A percentile compares a stretch with the other conserved stretches of the same genome.
These are phyloP conservation scores for Agonopterix heracliana DNA, from an alignment of 2,888 invertebrate genomes.

Conservation along the genomic window DNA sequence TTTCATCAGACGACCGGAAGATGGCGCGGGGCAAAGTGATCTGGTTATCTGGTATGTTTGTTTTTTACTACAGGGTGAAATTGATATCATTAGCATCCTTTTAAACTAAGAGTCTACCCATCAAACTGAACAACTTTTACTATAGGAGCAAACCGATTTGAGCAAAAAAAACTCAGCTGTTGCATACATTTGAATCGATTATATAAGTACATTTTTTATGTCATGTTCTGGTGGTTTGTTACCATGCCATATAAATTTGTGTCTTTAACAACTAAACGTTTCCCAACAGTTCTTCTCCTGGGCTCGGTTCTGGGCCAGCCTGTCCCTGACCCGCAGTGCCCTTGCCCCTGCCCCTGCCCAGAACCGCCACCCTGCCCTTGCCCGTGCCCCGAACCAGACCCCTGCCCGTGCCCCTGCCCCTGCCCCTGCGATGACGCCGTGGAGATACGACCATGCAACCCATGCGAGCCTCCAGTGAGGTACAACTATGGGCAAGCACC, in stretches of 20 bases:
- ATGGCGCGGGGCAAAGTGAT: slow-evolving; percentile 54
- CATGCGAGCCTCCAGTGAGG: slow-evolving; percentile 30
- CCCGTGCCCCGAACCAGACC: slow-evolving; percentile 4
- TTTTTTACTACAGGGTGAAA: too few species aligned
- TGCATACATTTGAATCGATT: too few species aligned
- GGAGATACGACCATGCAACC: slow-evolving; percentile 40
- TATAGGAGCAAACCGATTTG: too few species aligned
- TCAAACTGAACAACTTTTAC: too few species aligned
- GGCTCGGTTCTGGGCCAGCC: slow-evolving; percentile 44
- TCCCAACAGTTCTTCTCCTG: slow-evolving; percentile 43
- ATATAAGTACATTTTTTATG: too few species aligned
- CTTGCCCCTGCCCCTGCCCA: slow-evolving; percentile 6
- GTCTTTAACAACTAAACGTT: too few species aligned
- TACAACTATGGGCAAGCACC: slow-evolving; percentile 46
- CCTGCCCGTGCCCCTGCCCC: slow-evolving; percentile 9
- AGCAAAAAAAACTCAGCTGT: too few species aligned
- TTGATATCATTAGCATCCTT: too few species aligned
- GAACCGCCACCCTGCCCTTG: slow-evolving; percentile 14
- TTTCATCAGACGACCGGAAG: slow-evolving; percentile 45
- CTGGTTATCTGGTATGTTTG: slow-evolving; percentile 51
- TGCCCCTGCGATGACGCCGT: slow-evolving; percentile 19
- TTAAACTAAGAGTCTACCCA: too few species aligned
- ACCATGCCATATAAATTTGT: too few species aligned
- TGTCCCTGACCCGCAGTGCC: slow-evolving; percentile 25
- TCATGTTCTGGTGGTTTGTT: too few species aligned